Evolutionary conservation across 2,888 invertebrate species (phyloP).

Genomic region (Altica lythri): DNA sequence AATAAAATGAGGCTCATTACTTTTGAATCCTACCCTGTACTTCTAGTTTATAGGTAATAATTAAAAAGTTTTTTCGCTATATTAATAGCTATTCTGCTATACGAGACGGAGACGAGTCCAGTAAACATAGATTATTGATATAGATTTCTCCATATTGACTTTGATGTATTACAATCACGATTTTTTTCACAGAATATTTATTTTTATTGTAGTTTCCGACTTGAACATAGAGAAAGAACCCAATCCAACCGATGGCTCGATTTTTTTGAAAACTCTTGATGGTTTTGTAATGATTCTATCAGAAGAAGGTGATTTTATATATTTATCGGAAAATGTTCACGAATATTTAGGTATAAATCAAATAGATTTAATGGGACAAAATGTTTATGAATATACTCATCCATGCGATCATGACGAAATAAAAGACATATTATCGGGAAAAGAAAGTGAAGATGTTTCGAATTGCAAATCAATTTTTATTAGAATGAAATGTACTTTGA

Average conservation of each 20-base stretch:
- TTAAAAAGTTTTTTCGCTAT: no score
- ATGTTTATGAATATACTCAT: slow-evolving; percentile 91
- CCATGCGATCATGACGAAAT: slow-evolving; percentile 96
- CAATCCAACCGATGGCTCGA: slow-evolving; percentile 59
- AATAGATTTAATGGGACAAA: slow-evolving; percentile 96
- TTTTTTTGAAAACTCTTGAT: slow-evolving; percentile 81
- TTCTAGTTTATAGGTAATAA: no score
- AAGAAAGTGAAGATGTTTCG: slow-evolving; percentile 55
- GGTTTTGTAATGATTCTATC: slow-evolving; percentile 90
- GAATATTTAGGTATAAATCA: slow-evolving; percentile 91
- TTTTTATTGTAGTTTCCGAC: slow-evolving; percentile 57
- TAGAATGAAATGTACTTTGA: slow-evolving; percentile 91
- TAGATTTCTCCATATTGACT: no score
- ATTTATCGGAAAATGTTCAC: slow-evolving; percentile 88
- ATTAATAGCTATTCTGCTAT: no score
- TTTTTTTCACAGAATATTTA: no score
- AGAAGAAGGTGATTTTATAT: slow-evolving; percentile 88
- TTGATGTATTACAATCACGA: no score
- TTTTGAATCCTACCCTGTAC: no score
- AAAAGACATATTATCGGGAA: slow-evolving; percentile 64
- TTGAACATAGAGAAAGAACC: slow-evolving; percentile 52
- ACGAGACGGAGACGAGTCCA: no score
- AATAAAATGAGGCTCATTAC: no score
- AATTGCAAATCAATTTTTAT: slow-evolving; percentile 71
- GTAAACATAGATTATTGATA: no score